A percentile compares a stretch with the other conserved stretches of the same genome.
phyloP scores from a whole-genome alignment of 2,888 invertebrate genomes.

The Tridacna crocea region DNA sequence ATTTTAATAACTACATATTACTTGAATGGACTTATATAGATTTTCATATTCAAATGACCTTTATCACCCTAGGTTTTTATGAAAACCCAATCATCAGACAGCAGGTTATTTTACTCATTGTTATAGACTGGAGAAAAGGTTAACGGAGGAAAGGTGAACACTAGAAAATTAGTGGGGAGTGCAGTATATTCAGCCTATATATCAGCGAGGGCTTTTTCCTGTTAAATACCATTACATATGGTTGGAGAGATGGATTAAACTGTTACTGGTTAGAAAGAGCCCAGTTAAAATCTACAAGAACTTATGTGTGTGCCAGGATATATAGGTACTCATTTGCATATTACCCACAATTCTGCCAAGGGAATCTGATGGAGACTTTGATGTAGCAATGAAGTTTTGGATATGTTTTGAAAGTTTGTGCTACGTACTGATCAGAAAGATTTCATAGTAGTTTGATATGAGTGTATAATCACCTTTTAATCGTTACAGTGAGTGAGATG shows the following conservation, averaged over 20 bases:
- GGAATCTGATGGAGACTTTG: constrained; percentile 12
- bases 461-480: too few relatives aligned
- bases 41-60: constrained; percentile 44
- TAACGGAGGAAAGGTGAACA: neutral
- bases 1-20: constrained; percentile 34
- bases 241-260: constrained; percentile 25
- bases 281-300: constrained; percentile 14
- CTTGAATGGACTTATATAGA: constrained; percentile 26
- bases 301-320: constrained; percentile 3
- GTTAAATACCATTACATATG: constrained; percentile 40
- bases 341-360: constrained; percentile 43
- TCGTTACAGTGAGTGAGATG: too few relatives aligned
- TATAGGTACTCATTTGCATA: constrained; percentile 48
- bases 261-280: neutral
- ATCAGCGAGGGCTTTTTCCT: constrained; percentile 27
- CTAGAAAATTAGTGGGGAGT: neutral
- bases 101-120: constrained; percentile 2
- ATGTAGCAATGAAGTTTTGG: too few relatives aligned
- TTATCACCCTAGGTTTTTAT: constrained; percentile 27
- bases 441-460: too few relatives aligned
- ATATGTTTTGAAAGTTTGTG: too few relatives aligned
- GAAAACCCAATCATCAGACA: constrained; percentile 2
- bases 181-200: constrained; percentile 13
- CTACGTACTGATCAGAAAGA: too few relatives aligned
- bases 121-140: neutral